Percentiles rank a stretch among this genome's conserved stretches.
Evolutionary conservation across 2,888 invertebrate genomes (phyloP).

Genomic region (Psylliodes chrysocephalus): DNA sequence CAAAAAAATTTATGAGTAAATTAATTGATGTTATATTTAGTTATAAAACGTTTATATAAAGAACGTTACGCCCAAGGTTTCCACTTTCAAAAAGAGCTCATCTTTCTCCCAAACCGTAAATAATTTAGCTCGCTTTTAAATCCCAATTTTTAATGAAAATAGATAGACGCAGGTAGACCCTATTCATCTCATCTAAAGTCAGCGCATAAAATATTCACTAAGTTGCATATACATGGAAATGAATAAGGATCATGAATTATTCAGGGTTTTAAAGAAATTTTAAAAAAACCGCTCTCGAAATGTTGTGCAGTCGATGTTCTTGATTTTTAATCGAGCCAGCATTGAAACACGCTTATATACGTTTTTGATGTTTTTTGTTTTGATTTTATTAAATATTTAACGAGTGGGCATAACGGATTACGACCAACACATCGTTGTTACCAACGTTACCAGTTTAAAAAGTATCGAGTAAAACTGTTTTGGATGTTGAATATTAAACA

Average conservation of each 20-base stretch:
- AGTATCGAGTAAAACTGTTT: background rate
- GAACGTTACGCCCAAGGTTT: too few relatives aligned
- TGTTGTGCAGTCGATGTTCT: background rate
- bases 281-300: slow-evolving; percentile 3
- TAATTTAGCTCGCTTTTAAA: background rate
- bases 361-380: background rate
- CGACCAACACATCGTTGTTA: too few relatives aligned
- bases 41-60: too few relatives aligned
- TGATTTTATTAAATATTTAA: background rate
- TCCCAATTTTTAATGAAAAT: background rate
- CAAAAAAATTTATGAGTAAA: too few relatives aligned
- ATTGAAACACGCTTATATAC: background rate
- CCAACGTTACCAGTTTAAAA: background rate
- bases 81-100: too few relatives aligned
- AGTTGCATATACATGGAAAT: slow-evolving; percentile 23
- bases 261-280: slow-evolving; percentile 17
- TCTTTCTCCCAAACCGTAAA: background rate
- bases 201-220: background rate
- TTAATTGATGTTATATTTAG: too few relatives aligned
- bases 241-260: slow-evolving; percentile 28
- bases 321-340: slow-evolving; percentile 4
- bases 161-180: background rate
- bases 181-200: background rate
- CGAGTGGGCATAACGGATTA: background rate
- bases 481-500: background rate